These are phyloP conservation scores for Cistogaster globosa DNA, from an alignment of 2,888 invertebrate species.

Conservation along the genomic window DNA sequence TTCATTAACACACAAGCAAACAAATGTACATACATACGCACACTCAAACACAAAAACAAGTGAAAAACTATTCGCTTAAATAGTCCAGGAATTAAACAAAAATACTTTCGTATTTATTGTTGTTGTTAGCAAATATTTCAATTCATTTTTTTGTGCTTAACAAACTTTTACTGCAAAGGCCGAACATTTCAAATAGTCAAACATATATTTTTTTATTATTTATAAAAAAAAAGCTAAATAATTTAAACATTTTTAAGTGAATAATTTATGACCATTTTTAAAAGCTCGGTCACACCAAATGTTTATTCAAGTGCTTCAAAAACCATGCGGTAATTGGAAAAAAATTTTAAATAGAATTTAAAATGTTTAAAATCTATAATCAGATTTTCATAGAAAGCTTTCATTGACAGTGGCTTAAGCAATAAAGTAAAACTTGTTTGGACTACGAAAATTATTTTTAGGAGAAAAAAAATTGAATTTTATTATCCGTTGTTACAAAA, in stretches of 20 bases:
- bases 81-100: neutral
- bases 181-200: slow-evolving; percentile 11
- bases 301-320: slow-evolving; percentile 51
- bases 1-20: slow-evolving; percentile 43
- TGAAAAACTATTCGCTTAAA: slow-evolving; percentile 14
- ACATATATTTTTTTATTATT: slow-evolving; percentile 29
- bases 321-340: slow-evolving; percentile 43
- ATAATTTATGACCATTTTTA: slow-evolving; percentile 68
- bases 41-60: neutral
- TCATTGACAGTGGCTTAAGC: too few relatives aligned
- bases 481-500: too few relatives aligned
- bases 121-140: slow-evolving; percentile 24
- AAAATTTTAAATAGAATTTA: slow-evolving; percentile 48
- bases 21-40: neutral
- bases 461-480: too few relatives aligned
- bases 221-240: slow-evolving; percentile 19
- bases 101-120: neutral
- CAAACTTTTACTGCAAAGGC: slow-evolving; percentile 19
- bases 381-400: too few relatives aligned
- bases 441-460: too few relatives aligned
- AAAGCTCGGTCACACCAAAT: slow-evolving; percentile 67
- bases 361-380: neutral
- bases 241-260: slow-evolving; percentile 45
- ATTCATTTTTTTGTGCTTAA: neutral
- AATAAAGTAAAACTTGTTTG: too few relatives aligned